phyloP scores from a whole-genome alignment of 2,797 vertebrate genomes.

The Diplodus puntazzo region DNA sequence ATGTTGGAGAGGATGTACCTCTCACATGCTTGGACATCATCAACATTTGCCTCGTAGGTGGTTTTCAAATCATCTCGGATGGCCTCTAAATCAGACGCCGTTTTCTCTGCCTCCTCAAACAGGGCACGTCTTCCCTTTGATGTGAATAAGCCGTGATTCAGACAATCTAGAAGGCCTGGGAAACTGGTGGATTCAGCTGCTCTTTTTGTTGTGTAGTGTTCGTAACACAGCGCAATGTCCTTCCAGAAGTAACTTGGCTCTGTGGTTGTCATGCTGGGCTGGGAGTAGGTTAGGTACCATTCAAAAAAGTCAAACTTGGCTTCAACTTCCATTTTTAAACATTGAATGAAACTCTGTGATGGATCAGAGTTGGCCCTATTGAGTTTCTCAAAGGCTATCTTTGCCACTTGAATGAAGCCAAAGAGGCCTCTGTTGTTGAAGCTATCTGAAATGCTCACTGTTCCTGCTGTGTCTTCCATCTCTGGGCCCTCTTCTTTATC shows the following conservation, averaged over 20 bases:
- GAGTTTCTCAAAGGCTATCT: constrained; percentile 11
- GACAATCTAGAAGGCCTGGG: constrained; percentile 41
- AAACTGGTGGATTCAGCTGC: constrained; percentile 54
- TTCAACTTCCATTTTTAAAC: background rate
- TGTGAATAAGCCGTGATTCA: constrained; percentile 12
- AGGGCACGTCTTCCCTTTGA: constrained; percentile 1
- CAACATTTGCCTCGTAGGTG: background rate
- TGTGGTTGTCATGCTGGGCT: fast-evolving
- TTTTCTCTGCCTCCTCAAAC: background rate
- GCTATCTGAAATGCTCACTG: background rate
- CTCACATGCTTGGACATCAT: constrained; percentile 20
- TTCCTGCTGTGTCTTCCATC: background rate
- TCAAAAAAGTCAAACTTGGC: constrained; percentile 55
- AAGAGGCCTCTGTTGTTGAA: constrained; percentile 63
- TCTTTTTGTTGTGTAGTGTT: background rate
- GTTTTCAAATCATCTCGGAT: background rate
- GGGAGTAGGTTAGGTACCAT: constrained; percentile 57
- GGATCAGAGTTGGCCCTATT: fast-evolving
- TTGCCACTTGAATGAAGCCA: constrained; percentile 57
- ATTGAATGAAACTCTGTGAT: fast-evolving
- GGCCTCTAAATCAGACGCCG: background rate
- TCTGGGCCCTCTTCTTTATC: constrained; percentile 13
- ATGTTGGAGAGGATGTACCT: constrained; percentile 65
- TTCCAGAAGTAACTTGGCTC: constrained; percentile 46
- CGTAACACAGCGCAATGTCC: constrained; percentile 16